A percentile compares a stretch with the other conserved stretches of the same genome.
Conservation (phyloP, 2,888 invertebrate species). For the Chelonus formosanus region DNA sequence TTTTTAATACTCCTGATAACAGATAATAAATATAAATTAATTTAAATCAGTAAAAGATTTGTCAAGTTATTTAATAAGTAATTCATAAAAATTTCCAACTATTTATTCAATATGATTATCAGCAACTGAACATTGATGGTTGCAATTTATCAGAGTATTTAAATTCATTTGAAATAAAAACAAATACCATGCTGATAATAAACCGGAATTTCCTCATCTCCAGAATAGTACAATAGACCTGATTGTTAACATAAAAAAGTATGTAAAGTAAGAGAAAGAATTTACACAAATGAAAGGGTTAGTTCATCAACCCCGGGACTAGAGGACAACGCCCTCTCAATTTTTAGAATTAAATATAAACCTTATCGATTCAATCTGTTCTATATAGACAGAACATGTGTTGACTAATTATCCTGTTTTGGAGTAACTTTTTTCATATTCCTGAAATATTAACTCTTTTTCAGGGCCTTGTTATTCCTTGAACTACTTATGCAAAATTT, state of each 20-base stretch:
- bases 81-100: no score
- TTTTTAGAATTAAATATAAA: conserved; percentile 11
- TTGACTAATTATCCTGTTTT: no score
- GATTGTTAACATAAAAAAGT: conserved; percentile 15
- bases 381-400: no score
- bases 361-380: no score
- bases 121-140: no score
- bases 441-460: neutral
- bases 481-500: no score
- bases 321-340: conserved; percentile 32
- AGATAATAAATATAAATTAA: neutral
- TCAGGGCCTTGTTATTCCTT: no score
- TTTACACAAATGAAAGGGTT: conserved; percentile 21
- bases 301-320: conserved; percentile 21
- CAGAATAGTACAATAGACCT: conserved; percentile 4
- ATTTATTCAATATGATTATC: no score
- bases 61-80: neutral
- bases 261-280: neutral
- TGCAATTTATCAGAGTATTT: no score
- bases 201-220: conserved; percentile 15
- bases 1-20: no score
- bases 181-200: conserved; percentile 12
- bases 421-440: no score
- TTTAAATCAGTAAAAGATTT: neutral
- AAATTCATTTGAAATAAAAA: neutral